Percentiles rank a stretch among this genome's conserved stretches.
These are phyloP conservation scores for Automeris io DNA, from an alignment of 2,888 invertebrate species.

Conservation along the genomic window DNA sequence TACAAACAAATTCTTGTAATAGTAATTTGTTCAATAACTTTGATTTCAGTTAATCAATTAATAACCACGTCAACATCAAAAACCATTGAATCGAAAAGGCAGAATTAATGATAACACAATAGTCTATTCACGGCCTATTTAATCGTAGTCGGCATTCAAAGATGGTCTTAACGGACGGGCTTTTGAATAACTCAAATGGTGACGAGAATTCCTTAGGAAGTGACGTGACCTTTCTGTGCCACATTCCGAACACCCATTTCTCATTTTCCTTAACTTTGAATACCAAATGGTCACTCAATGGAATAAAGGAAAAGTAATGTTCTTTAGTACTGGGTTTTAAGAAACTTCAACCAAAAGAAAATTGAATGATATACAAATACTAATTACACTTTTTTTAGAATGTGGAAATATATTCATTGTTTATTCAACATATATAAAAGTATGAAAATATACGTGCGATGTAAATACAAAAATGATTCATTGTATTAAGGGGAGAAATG, in stretches of 20 bases:
- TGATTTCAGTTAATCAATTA: not conserved
- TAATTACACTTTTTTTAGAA: too few relatives aligned
- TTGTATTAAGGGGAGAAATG: too few relatives aligned
- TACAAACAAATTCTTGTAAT: not conserved
- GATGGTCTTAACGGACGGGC: not conserved
- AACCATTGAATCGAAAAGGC: too few relatives aligned
- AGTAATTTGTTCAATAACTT: not conserved
- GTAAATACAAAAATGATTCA: too few relatives aligned
- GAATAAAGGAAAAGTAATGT: not conserved
- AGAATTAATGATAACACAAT: not conserved
- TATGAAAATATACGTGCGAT: too few relatives aligned
- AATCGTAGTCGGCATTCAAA: not conserved
- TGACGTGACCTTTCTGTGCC: not conserved
- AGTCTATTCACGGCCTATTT: not conserved
- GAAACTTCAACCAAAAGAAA: too few relatives aligned
- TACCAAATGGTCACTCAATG: not conserved
- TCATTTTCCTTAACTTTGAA: not conserved
- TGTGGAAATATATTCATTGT: too few relatives aligned
- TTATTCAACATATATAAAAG: too few relatives aligned
- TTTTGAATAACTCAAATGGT: constrained; percentile 1
- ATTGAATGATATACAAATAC: too few relatives aligned
- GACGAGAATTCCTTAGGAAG: not conserved
- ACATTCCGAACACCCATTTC: not conserved
- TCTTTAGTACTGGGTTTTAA: too few relatives aligned
- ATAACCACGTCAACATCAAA: not conserved